Conservation (phyloP, 2,797 vertebrate genomes). For the Acomys russatus region DNA sequence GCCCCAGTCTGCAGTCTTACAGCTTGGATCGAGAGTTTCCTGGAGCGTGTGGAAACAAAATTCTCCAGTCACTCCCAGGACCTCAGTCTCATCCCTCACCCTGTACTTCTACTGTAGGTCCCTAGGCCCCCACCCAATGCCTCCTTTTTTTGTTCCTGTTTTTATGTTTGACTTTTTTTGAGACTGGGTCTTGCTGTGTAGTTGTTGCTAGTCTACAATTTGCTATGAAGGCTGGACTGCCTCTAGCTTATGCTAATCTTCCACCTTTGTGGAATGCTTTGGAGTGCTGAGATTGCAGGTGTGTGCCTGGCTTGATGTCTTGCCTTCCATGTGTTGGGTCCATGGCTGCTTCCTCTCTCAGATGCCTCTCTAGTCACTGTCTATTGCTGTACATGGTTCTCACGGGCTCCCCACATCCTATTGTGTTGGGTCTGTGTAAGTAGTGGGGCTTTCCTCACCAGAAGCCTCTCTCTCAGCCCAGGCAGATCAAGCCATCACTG, state of each 20-base stretch:
- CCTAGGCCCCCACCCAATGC: too few relatives aligned
- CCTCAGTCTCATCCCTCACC: not conserved
- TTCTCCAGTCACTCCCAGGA: not conserved
- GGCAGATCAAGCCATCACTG: not conserved
- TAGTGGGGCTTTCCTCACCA: not conserved
- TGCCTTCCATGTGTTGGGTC: not conserved
- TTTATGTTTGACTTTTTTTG: not conserved
- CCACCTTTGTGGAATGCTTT: not conserved
- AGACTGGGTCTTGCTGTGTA: not conserved
- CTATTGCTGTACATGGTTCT: not conserved
- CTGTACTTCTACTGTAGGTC: not conserved
- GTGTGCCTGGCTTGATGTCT: too few relatives aligned
- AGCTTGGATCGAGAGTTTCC: not conserved
- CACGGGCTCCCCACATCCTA: not conserved
- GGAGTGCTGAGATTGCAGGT: not conserved
- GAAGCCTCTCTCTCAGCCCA: not conserved
- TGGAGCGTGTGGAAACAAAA: fast-evolving
- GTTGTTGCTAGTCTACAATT: not conserved
- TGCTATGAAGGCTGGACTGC: not conserved
- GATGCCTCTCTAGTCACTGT: not conserved
- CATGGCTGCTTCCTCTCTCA: not conserved
- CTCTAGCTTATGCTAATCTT: not conserved
- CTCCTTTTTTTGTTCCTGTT: not conserved
- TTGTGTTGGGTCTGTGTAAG: too few relatives aligned
- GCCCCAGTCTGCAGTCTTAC: not conserved